phyloP scores from a whole-genome alignment of 2,113 vertebrate species.

The Lamprotornis superbus region DNA sequence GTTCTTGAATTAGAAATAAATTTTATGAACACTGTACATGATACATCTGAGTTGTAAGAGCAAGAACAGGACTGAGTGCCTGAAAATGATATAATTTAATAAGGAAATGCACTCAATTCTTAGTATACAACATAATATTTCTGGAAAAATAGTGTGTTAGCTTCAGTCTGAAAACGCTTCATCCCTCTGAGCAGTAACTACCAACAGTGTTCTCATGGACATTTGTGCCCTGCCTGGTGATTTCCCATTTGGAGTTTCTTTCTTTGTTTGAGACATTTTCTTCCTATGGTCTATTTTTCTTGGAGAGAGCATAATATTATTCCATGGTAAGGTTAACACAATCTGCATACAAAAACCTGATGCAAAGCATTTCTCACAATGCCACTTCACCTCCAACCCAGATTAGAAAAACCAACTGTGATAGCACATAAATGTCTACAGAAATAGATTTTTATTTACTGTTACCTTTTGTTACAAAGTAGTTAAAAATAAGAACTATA shows the following conservation, averaged over 20 bases:
- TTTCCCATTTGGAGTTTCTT: conserved; percentile 10
- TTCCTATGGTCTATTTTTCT: conserved; percentile 26
- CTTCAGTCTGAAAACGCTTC: conserved; percentile 23
- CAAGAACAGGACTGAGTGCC: conserved; percentile 7
- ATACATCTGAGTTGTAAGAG: conserved; percentile 39
- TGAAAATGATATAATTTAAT: conserved; percentile 45
- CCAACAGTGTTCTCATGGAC: not conserved
- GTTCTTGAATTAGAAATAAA: conserved; percentile 40
- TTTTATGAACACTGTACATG: conserved; percentile 52
- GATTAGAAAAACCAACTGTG: conserved; percentile 39
- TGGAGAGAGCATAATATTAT: conserved; percentile 25
- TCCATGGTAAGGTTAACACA: not conserved
- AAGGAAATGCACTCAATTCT: conserved; percentile 22
- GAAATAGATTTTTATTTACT: conserved; percentile 72
- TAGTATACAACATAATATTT: conserved; percentile 17
- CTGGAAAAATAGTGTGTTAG: not conserved
- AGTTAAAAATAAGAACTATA: conserved; percentile 64
- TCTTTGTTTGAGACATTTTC: conserved; percentile 5
- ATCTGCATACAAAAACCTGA: conserved; percentile 15
- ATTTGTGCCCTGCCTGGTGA: not conserved
- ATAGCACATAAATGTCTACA: conserved; percentile 63
- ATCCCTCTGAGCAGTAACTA: not conserved
- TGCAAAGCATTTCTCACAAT: not conserved
- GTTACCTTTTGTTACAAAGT: conserved; percentile 65
- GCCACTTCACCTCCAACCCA: not conserved